Evolutionary conservation across 92 coral and sea anemone species (phyloP).

Genomic region (Paragorgia papillata): DNA sequence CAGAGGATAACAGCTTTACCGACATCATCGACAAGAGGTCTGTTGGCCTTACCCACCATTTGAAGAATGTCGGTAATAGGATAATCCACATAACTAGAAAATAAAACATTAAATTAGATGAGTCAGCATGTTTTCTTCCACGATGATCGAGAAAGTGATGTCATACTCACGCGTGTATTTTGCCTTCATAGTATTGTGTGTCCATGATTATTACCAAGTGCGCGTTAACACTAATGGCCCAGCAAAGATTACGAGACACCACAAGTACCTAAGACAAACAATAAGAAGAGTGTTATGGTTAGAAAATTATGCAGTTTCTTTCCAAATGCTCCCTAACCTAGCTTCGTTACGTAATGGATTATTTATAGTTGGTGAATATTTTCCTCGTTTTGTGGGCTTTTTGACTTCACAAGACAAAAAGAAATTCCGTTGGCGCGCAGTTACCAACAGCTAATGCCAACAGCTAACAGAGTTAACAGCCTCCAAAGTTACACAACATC

Average conservation of each 20-base stretch:
- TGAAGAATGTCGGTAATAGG: slow-evolving; percentile 94
- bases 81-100: slow-evolving; percentile 79
- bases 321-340: no score
- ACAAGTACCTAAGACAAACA: slow-evolving; percentile 75
- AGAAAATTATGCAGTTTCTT: no score
- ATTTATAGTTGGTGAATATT: no score
- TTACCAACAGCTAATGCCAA: no score
- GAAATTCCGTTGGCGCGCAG: no score
- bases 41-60: slow-evolving; percentile 92
- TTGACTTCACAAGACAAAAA: no score
- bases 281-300: not conserved
- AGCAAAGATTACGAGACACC: slow-evolving; percentile 90
- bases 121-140: not conserved
- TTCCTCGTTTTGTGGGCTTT: no score
- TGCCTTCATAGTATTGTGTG: slow-evolving; percentile 97
- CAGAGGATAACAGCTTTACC: slow-evolving; percentile 98
- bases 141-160: not conserved
- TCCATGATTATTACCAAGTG: slow-evolving; percentile 93
- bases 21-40: slow-evolving; percentile 87
- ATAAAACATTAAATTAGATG: not conserved
- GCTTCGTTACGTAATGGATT: no score
- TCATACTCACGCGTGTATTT: slow-evolving; percentile 93
- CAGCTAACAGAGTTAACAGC: no score
- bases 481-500: no score
- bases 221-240: slow-evolving; percentile 92